Base-by-base conservation (phyloP, 2,797 vertebrate genomes). In the Anomalospiza imberbis region DNA sequence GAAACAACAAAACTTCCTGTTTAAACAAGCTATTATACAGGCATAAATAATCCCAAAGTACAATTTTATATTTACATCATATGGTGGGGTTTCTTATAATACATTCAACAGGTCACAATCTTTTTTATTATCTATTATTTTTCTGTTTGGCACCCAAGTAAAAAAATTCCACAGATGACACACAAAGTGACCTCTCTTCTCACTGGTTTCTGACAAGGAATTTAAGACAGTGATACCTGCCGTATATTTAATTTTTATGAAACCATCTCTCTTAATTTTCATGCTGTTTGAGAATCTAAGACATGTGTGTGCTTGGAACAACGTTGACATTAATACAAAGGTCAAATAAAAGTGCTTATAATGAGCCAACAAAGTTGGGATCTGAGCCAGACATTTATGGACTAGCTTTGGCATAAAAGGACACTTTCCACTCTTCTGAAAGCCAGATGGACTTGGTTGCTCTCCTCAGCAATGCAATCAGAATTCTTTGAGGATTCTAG, bases 281-380 rank as follows among this genome's bases (percentile, higher is more conserved):
- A 85, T 76, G 31, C 85, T 65, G 31, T 85, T 91, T 88, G 70
- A 78, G 88, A 91, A 73, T 88, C 48, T 57, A 82, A 93, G 91
- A 93, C 70, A 51, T 82, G 40, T 88, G 93, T 95, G 57, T 80
- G 88, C 85, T 94, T 32, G 1, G 80, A 96, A 91, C 91, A 92
- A 87, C 84, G 53, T 12, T 86, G 70, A 92, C 91, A 96, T 96
- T 92, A 96, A 93, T 97, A 93, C 96, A 95, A 97, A 96, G 95
- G 94, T 97, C 93, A 97, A 96, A 94, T 86, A 94, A 90, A 95
- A 96, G 89, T 88, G 60, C 80, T 93, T 88, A 70, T 79, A 94
- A 90, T 85, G 83, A 73, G 91, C 94, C 95, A 96, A 88, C 60
- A 87, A 95, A 91, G 74, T 90, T 89, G 73, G 79, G 74, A 86